Conservation (phyloP, 2,888 invertebrate species). For the Dolichomitus sp. region DNA sequence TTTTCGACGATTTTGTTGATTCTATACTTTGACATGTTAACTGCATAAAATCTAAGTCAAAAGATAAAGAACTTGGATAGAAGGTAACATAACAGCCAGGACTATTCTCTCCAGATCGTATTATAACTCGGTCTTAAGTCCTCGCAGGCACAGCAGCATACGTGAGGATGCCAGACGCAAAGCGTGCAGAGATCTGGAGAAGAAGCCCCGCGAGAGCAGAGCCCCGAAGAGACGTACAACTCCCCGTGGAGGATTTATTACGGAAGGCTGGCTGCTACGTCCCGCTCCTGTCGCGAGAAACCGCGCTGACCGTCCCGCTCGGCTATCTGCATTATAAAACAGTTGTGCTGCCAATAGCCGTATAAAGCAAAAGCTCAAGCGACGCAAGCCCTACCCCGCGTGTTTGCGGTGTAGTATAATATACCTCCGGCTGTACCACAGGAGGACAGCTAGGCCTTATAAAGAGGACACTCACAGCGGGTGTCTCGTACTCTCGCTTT, state of each 20-base stretch:
- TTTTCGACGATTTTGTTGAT: neutral
- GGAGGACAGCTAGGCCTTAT: constrained; percentile 24
- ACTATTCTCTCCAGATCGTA: constrained; percentile 37
- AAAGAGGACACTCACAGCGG: constrained; percentile 27
- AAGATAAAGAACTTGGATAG: constrained; percentile 6
- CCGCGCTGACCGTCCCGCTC: constrained; percentile 32
- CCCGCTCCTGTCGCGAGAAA: constrained; percentile 73
- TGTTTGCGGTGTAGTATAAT: constrained; percentile 2
- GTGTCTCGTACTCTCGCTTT: constrained; percentile 36
- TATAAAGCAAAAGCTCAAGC: constrained; percentile 72
- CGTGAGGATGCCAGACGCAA: neutral
- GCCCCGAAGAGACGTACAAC: constrained; percentile 80
- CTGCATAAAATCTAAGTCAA: constrained; percentile 13
- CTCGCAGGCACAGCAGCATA: neutral
- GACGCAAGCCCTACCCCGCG: constrained; percentile 52
- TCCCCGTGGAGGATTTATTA: constrained; percentile 82
- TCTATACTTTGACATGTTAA: neutral
- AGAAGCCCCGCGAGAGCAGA: constrained; percentile 28
- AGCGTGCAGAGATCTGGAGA: constrained; percentile 26
- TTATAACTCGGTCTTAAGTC: constrained; percentile 17
- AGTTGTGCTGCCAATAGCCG: constrained; percentile 78
- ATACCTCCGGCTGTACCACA: constrained; percentile 2
- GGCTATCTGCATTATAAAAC: constrained; percentile 84
- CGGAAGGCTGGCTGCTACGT: constrained; percentile 75
- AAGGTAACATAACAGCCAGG: neutral